phyloP scores from a whole-genome alignment of 2,888 invertebrate species.

The Masnerella sp. region DNA sequence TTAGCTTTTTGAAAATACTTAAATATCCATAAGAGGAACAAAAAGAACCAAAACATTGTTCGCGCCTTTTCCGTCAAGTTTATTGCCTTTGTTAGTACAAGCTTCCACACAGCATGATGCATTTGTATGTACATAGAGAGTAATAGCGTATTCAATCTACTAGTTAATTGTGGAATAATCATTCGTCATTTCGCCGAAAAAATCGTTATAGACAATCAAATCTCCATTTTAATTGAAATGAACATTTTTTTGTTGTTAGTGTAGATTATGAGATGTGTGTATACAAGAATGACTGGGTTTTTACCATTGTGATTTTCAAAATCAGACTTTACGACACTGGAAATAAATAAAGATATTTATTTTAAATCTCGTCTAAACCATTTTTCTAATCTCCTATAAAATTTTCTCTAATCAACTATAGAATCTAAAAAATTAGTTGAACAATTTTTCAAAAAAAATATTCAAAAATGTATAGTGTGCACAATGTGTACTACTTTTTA shows the following conservation, averaged over 20 bases:
- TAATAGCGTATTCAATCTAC: conserved; percentile 39
- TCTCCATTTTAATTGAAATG: conserved; percentile 18
- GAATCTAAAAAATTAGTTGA: too few species aligned
- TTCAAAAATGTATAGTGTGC: too few species aligned
- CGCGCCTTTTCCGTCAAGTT: too few species aligned
- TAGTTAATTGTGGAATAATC: conserved; percentile 14
- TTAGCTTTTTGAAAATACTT: too few species aligned
- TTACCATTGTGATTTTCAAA: conserved; percentile 54
- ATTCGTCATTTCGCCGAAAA: conserved; percentile 4
- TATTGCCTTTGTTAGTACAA: not conserved
- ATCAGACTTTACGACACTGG: conserved; percentile 38
- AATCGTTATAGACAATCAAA: conserved; percentile 16
- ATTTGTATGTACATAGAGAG: conserved; percentile 49
- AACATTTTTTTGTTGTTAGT: conserved; percentile 27
- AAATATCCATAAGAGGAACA: too few species aligned
- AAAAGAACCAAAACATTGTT: too few species aligned
- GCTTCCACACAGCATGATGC: conserved; percentile 29
- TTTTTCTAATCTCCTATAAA: too few species aligned
- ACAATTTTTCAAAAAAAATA: too few species aligned
- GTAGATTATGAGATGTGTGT: conserved; percentile 46
- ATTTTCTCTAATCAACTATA: too few species aligned
- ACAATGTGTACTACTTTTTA: too few species aligned
- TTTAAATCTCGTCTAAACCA: conserved; percentile 16
- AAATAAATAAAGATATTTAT: conserved; percentile 50
- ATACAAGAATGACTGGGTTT: conserved; percentile 52